Evolutionary conservation across 2,113 vertebrate genomes (phyloP), one percentile per base, ranked within the genome.

Genomic region (Oenanthe melanoleuca): DNA sequence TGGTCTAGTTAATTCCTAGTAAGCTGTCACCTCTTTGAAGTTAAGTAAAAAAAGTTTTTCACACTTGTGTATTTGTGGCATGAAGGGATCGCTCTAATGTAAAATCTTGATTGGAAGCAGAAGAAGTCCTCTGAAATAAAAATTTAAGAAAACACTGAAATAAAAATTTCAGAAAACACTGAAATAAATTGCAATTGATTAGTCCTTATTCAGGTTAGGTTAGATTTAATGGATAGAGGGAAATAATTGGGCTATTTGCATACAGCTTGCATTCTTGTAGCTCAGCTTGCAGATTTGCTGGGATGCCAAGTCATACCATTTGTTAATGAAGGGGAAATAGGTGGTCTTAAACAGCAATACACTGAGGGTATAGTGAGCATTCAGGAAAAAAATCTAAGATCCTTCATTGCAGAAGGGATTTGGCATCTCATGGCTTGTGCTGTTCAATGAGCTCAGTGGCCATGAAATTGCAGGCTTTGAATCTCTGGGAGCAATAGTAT

Each of bases 231-330:
- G 18, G 44, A 10, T 7, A 64, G 31, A 63, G 31, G 61, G 60
- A 85, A 64, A 65, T 89, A 91, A 91, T 80, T 74, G 63, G 60
- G 34, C 56, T 67, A 47, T 95, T 95, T 96, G 52, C 65, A 80
- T 89, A 59, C 19, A 50, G 69, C 65, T 89, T 80, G 45, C 47
- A 50, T 73, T 91, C 40, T 53, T 86, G 60, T 37, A 61, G 28
- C 45, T 77, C 64, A 53, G n/a, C 22, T 50, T 37, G 33, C 28
- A 78, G 34, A 55, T 80, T 66, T 84, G 38, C 22, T 61, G 50
- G 82, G 47, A 40, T 0, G 1, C 0, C 0, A 73, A 67, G n/a
- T 57, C 28, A 53, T 70, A 11, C 42, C 8, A 8, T 84, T 86
- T 74, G 37, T 61, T 78, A 87, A 81, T 4, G 26, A 87, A 78